Percentiles rank a stretch among this genome's conserved stretches.
These are phyloP conservation scores for Paratilapia polleni DNA, from an alignment of 2,113 vertebrate genomes.

Conservation along the genomic window DNA sequence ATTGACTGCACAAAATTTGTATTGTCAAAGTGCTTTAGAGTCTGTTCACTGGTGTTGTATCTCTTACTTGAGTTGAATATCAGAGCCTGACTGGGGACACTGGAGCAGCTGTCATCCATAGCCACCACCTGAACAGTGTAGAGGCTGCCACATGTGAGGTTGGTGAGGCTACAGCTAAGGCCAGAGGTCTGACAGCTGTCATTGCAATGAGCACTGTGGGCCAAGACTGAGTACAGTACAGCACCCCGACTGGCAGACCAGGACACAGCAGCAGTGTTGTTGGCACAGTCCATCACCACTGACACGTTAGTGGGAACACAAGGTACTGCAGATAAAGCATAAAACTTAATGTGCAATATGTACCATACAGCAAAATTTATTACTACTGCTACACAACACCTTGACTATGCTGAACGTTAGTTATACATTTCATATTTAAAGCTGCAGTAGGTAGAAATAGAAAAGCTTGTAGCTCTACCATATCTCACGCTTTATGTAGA, in stretches of 20 bases:
- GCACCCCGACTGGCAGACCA: slow-evolving; percentile 72
- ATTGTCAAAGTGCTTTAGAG: background rate
- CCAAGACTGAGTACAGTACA: slow-evolving; percentile 52
- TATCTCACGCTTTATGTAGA: background rate
- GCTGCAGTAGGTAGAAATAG: background rate
- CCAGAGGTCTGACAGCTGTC: slow-evolving; percentile 53
- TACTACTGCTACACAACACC: background rate
- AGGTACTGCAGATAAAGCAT: slow-evolving; percentile 62
- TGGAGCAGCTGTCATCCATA: slow-evolving; percentile 65
- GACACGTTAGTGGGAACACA: slow-evolving; percentile 68
- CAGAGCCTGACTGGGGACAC: slow-evolving; percentile 48
- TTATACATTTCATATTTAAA: background rate
- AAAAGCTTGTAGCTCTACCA: background rate
- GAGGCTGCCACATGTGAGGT: slow-evolving; percentile 58
- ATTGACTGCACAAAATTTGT: background rate
- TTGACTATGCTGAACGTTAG: background rate
- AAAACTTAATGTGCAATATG: background rate
- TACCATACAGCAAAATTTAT: background rate
- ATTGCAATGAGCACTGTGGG: slow-evolving; percentile 39
- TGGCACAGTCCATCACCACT: slow-evolving; percentile 58
- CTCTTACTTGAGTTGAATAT: slow-evolving; percentile 69
- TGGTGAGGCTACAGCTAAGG: slow-evolving; percentile 53
- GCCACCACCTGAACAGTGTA: slow-evolving; percentile 66
- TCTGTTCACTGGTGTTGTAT: background rate
- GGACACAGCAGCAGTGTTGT: slow-evolving; percentile 63